Conservation (phyloP, 2,888 invertebrate species). For the Leptothorax acervorum region DNA sequence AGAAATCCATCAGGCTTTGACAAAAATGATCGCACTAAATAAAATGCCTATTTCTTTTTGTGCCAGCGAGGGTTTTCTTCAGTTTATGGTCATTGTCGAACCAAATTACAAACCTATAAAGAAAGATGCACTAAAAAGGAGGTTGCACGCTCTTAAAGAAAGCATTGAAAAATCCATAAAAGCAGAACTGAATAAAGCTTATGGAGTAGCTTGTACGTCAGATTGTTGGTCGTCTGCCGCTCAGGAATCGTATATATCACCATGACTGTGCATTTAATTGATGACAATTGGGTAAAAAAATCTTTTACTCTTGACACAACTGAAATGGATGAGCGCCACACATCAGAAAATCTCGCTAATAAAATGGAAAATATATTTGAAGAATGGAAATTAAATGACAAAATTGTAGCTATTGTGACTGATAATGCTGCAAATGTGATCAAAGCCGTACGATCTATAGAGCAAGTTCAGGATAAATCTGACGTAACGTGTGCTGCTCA, state of each 20-base stretch:
- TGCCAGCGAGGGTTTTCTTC: neutral
- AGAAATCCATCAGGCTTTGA: neutral
- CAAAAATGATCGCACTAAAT: neutral
- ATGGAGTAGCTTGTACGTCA: constrained; percentile 29
- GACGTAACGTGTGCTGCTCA: constrained; percentile 41
- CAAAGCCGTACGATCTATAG: neutral
- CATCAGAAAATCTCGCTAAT: constrained; percentile 39
- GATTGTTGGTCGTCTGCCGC: constrained; percentile 50
- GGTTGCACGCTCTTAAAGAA: too few relatives aligned
- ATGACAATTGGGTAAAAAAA: constrained; percentile 35
- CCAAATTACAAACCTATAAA: neutral
- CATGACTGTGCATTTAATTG: constrained; percentile 44
- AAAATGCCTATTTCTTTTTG: neutral
- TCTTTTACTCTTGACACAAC: constrained; percentile 27
- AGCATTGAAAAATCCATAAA: neutral
- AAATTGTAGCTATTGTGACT: neutral
- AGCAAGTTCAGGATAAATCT: neutral
- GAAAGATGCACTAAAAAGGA: neutral
- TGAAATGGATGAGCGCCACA: constrained; percentile 52
- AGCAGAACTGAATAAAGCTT: neutral
- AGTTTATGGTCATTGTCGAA: neutral
- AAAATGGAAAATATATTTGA: neutral
- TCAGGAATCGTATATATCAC: constrained; percentile 54
- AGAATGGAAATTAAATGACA: neutral
- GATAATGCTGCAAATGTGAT: neutral